phyloP scores from a whole-genome alignment of 2,888 invertebrate species.

The Incurvaria masculella region DNA sequence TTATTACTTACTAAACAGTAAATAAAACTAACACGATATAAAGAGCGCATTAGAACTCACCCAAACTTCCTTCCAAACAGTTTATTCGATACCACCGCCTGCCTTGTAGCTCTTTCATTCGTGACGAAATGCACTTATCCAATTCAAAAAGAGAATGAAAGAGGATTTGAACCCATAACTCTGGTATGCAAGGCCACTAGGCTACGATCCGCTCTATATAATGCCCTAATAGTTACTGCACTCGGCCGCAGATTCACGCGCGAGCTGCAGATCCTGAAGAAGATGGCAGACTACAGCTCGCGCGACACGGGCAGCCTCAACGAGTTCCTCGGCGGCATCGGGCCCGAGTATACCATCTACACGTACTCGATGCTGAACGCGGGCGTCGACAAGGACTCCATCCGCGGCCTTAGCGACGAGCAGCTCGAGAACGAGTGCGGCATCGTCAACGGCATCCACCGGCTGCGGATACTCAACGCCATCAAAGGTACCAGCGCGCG shows the following conservation, averaged over 20 bases:
- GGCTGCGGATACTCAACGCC: conserved; percentile 85
- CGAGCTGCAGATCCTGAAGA: conserved; percentile 89
- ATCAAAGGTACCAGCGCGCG: conserved; percentile 69
- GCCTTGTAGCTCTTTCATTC: no score
- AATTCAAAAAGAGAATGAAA: no score
- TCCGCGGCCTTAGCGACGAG: conserved; percentile 86
- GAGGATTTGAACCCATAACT: no score
- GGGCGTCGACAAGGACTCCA: conserved; percentile 88
- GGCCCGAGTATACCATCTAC: conserved; percentile 90
- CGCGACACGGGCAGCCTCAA: conserved; percentile 90
- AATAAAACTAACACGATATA: no score
- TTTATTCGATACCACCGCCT: no score
- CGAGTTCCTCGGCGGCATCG: conserved; percentile 77
- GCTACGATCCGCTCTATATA: no score
- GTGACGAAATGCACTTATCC: no score
- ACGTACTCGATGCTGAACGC: conserved; percentile 96
- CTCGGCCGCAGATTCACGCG: conserved; percentile 79
- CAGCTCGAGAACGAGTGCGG: conserved; percentile 88
- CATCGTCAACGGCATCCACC: conserved; percentile 92
- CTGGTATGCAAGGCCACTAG: no score
- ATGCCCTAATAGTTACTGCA: not conserved
- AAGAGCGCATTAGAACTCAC: no score
- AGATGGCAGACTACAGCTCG: conserved; percentile 95
- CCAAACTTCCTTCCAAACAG: no score
- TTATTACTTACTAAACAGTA: no score